Conservation (phyloP, 2,888 invertebrate species). For the Hirtodrosophila trivittata region DNA sequence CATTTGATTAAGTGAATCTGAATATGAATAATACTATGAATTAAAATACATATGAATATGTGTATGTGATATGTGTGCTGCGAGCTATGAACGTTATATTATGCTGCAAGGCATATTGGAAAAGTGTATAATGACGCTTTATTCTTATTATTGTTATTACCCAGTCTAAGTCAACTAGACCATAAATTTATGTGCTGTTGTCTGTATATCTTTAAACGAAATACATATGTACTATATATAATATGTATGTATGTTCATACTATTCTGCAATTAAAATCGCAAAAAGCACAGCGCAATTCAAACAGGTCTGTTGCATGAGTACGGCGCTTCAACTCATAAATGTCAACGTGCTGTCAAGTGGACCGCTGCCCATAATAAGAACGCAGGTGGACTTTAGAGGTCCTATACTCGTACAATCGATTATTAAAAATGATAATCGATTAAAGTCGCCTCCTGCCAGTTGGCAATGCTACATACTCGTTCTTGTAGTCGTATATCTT, state of each 20-base stretch:
- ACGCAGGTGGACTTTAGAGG: conserved; percentile 33
- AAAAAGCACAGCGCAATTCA: conserved; percentile 22
- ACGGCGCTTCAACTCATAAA: conserved; percentile 66
- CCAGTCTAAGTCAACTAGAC: too few species aligned
- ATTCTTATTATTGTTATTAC: too few species aligned
- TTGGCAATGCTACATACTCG: conserved; percentile 7
- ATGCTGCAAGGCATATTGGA: too few species aligned
- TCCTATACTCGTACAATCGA: conserved; percentile 75
- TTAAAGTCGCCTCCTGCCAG: conserved; percentile 70
- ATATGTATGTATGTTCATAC: conserved; percentile 12
- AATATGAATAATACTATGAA: too few species aligned
- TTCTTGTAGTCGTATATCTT: conserved; percentile 18
- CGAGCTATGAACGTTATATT: too few species aligned
- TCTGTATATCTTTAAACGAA: too few species aligned
- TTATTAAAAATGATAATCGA: conserved; percentile 85
- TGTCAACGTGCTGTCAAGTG: conserved; percentile 59
- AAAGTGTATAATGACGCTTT: too few species aligned
- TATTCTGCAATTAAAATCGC: conserved; percentile 67
- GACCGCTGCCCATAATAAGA: conserved; percentile 51
- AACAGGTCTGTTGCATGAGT: conserved; percentile 19
- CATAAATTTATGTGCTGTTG: too few species aligned
- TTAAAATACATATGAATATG: too few species aligned
- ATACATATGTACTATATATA: conserved; percentile 9
- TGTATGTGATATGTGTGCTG: too few species aligned
- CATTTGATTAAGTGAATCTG: too few species aligned